Percentiles rank a stretch among this genome's conserved stretches.
These are phyloP conservation scores for Phaethornis superciliosus DNA, from an alignment of 2,113 vertebrate genomes.

Conservation along the genomic window DNA sequence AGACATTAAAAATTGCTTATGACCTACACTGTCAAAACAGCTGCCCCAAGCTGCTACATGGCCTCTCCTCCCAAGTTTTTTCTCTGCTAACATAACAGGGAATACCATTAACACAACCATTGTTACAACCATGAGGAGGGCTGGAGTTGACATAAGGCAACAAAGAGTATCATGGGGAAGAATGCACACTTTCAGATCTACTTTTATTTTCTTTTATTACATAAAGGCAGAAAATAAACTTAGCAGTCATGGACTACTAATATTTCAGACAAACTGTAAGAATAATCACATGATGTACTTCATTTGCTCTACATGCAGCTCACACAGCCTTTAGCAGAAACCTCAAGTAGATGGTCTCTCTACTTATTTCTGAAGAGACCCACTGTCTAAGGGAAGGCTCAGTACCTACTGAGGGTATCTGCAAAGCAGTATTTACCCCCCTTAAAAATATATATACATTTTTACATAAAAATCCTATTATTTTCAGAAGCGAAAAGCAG, in stretches of 20 bases:
- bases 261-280: not conserved
- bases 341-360: accelerated
- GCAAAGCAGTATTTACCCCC: not conserved
- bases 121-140: not conserved
- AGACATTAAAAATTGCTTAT: not conserved
- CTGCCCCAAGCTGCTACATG: not conserved
- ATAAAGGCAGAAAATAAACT: not conserved
- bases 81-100: accelerated
- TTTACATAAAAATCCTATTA: not conserved
- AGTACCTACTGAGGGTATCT: not conserved
- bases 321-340: not conserved
- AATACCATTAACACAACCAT: not conserved
- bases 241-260: not conserved
- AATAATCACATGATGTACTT: not conserved
- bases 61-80: not conserved
- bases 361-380: not conserved
- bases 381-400: not conserved
- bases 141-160: not conserved
- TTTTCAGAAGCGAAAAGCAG: not conserved
- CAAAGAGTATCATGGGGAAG: not conserved
- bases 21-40: not conserved
- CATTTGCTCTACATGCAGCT: not conserved
- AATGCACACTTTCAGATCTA: not conserved
- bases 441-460: not conserved
- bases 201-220: not conserved